Conservation (phyloP, 2,113 vertebrate genomes). For the Psettodes erumei region DNA sequence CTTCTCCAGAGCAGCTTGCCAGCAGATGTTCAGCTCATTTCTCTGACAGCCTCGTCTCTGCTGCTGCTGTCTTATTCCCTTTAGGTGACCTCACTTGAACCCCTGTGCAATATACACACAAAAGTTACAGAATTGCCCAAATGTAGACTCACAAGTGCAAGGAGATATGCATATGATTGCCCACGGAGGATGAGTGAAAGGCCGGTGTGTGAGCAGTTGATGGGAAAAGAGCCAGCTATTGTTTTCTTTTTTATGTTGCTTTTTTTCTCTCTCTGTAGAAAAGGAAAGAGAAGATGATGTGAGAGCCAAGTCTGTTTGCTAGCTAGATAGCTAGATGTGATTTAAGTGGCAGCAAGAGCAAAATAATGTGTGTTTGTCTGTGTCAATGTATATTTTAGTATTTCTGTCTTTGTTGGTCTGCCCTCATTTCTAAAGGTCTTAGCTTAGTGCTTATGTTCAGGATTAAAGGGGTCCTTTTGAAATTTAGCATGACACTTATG, state of each 20-base stretch:
- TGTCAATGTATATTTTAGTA: background rate
- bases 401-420: background rate
- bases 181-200: constrained; percentile 37
- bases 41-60: constrained; percentile 51
- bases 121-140: constrained; percentile 56
- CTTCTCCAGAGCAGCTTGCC: constrained; percentile 58
- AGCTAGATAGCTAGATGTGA: constrained; percentile 43
- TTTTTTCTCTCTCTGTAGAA: constrained; percentile 37
- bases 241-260: constrained; percentile 10
- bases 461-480: background rate
- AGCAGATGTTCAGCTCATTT: constrained; percentile 58
- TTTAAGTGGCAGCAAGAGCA: constrained; percentile 29
- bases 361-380: constrained; percentile 2
- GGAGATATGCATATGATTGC: background rate
- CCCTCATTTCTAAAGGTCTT: background rate
- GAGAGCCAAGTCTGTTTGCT: constrained; percentile 36
- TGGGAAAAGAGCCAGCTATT: constrained; percentile 56
- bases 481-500: background rate
- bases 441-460: background rate
- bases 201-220: constrained; percentile 33
- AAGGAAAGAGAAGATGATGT: constrained; percentile 40
- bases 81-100: constrained; percentile 60
- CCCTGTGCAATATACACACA: constrained; percentile 22
- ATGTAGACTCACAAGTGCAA: constrained; percentile 8
- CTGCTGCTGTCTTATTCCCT: constrained; percentile 51